These are phyloP conservation scores for Butorides virescens DNA, from an alignment of 2,113 vertebrate species.

Conservation along the genomic window DNA sequence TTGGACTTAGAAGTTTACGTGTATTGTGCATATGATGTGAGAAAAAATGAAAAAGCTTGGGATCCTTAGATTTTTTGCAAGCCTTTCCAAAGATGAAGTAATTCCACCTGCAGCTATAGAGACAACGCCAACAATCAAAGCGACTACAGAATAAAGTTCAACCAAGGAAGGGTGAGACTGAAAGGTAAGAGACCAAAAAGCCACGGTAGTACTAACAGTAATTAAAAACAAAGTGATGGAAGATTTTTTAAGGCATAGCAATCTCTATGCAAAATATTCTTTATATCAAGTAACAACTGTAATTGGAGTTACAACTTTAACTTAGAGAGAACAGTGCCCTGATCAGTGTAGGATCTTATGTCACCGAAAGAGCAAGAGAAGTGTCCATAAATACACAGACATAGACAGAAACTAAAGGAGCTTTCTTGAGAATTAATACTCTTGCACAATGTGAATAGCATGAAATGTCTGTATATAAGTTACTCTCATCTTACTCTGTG, in stretches of 20 bases:
- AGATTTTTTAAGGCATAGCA: neutral
- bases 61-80: neutral
- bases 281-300: neutral
- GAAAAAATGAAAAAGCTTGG: neutral
- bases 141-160: neutral
- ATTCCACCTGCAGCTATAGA: neutral
- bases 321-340: neutral
- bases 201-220: neutral
- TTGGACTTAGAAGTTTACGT: neutral
- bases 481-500: neutral
- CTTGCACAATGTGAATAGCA: neutral
- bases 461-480: neutral
- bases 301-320: neutral
- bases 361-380: neutral
- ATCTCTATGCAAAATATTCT: neutral
- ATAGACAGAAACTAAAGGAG: neutral
- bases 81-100: neutral
- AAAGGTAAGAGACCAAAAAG: neutral
- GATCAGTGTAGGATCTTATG: neutral
- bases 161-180: neutral
- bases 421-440: neutral
- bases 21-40: neutral
- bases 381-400: neutral
- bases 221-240: neutral
- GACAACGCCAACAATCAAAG: neutral